Percentiles rank a stretch among this genome's conserved stretches.
Evolutionary conservation across 2,113 vertebrate species (phyloP).

Genomic region (Lethenteron reissneri): DNA sequence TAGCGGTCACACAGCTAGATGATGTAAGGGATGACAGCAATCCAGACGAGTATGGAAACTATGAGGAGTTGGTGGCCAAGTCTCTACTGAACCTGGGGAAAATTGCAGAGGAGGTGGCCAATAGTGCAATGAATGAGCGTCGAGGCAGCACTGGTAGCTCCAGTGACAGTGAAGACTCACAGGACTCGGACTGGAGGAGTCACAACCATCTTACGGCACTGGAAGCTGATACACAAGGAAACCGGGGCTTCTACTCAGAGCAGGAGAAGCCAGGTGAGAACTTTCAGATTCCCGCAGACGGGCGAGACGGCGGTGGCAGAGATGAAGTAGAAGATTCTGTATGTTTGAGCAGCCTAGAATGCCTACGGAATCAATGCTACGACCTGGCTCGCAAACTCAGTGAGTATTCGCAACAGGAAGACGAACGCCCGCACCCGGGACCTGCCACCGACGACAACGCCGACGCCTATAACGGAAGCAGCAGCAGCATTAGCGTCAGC

Average conservation of each 20-base stretch:
- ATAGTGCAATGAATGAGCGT: neutral
- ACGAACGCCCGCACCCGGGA: neutral
- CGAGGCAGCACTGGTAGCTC: neutral
- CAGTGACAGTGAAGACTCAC: neutral
- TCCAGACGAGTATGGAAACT: conserved; percentile 3
- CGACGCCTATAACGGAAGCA: too few species aligned
- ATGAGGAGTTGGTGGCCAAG: conserved; percentile 4
- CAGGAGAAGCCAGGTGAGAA: neutral
- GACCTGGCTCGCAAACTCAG: conserved; percentile 2
- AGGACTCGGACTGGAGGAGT: conserved; percentile 1
- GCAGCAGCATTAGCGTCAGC: too few species aligned
- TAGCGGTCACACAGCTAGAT: conserved; percentile 1
- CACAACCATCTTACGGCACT: neutral
- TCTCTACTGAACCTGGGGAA: conserved; percentile 5
- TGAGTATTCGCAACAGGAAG: conserved; percentile 5
- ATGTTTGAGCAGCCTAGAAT: conserved; percentile 3
- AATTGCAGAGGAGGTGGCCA: conserved; percentile 4
- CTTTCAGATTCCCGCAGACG: neutral
- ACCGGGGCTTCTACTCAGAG: too few species aligned
- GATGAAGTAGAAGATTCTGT: neutral
- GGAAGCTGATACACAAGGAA: conserved; percentile 1
- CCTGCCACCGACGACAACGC: neutral
- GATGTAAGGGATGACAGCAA: conserved; percentile 2
- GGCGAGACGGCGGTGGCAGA: neutral
- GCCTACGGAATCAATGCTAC: conserved; percentile 4